phyloP scores from a whole-genome alignment of 2,888 invertebrate species.

The Parnassius smintheus region DNA sequence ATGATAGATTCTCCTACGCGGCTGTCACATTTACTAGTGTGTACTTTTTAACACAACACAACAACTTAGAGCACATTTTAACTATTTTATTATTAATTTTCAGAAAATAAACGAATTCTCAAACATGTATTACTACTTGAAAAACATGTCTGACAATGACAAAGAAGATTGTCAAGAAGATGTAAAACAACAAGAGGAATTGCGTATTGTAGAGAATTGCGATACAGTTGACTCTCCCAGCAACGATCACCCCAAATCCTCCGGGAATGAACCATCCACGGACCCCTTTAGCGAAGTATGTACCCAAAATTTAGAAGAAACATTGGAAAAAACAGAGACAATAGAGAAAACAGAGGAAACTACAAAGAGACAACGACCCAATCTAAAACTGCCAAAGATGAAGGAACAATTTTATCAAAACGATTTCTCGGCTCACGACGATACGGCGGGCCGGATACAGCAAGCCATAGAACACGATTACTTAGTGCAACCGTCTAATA shows the following conservation, averaged over 20 bases:
- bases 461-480: constrained; percentile 81
- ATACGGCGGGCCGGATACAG: constrained; percentile 63
- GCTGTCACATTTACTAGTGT: no score
- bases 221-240: constrained; percentile 66
- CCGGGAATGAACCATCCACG: constrained; percentile 39
- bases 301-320: constrained; percentile 68
- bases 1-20: no score
- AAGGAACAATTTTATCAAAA: constrained; percentile 77
- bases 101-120: constrained; percentile 94
- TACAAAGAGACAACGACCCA: constrained; percentile 72
- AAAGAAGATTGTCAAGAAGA: constrained; percentile 74
- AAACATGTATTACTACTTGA: constrained; percentile 92
- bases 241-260: constrained; percentile 36
- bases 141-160: constrained; percentile 85
- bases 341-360: constrained; percentile 40
- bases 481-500: constrained; percentile 83
- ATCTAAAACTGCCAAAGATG: constrained; percentile 62
- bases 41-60: no score
- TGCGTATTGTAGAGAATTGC: constrained; percentile 61
- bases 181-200: constrained; percentile 56
- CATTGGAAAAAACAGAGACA: constrained; percentile 40
- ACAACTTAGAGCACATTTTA: no score
- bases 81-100: constrained; percentile 41
- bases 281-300: constrained; percentile 77
- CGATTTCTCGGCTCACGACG: constrained; percentile 60